Base-by-base conservation (phyloP, 2,888 invertebrate species). In the Drosophila hawaiiensis region DNA sequence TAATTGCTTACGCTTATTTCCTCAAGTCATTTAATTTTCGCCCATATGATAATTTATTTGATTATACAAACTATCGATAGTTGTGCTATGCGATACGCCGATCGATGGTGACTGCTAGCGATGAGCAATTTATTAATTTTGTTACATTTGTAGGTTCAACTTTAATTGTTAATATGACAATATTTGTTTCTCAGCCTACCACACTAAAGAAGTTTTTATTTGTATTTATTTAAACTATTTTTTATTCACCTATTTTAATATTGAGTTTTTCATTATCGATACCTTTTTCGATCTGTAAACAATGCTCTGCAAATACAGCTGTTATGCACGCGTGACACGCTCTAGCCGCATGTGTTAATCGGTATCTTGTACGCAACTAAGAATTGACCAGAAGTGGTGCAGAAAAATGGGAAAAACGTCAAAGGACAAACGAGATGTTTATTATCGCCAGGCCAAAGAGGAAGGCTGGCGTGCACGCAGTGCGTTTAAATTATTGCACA, bases 391-490 rank as follows among this genome's bases (percentile, higher is more conserved):
- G 3, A n/a, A 2, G 2, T 14, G 10, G 19, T 28, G 14, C 10
- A 29, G 10, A 16, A 43, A 29, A 81, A 99, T 99, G 99, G 99
- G 99, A 0, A 98, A 98, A 94, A 97, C 98, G 1, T 99, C 99
- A 0, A 99, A 99, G 94, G 99, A 99, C 91, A 99, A 99, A 94
- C 95, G 99, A 33, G 99, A 99, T 94, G 97, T 99, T 76, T 99
- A 99, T 93, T 99, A 99, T 93, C 95, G 99, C 68, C 95, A 98
- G 89, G 99, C 99, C 0, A 99, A 99, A 93, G 99, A 99, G 93
- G 98, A 99, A 94, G 99, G 99, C 0, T 99, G 99, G 99, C 94
- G 99, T 91, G 99, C 99, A 0, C 95, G 99, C 84, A 99, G 99
- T 94, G 99, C 99, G 7, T 99, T 98, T 93, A 99, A 99, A 94